phyloP scores from a whole-genome alignment of 1,140 invertebrate species.

The Glossosoma conforme region DNA sequence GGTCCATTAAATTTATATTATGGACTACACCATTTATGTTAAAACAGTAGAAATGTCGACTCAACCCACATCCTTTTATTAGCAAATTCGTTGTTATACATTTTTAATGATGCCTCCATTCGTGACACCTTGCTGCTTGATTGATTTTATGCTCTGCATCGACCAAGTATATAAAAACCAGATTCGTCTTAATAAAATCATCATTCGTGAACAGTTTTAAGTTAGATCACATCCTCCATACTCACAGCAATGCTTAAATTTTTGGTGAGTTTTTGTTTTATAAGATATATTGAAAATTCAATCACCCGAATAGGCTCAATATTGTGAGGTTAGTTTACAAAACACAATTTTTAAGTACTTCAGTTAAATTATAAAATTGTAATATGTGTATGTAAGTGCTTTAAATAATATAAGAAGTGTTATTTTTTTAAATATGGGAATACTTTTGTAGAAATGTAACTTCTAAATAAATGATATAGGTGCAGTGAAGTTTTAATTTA shows the following conservation, averaged over 20 bases:
- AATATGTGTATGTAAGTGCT: too few relatives aligned
- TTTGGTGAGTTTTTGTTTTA: constrained; percentile 12
- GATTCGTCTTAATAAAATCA: constrained; percentile 3
- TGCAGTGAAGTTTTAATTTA: too few relatives aligned
- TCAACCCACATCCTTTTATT: constrained; percentile 13
- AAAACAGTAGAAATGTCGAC: constrained; percentile 4
- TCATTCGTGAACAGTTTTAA: constrained; percentile 19
- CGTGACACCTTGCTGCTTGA: constrained; percentile 19
- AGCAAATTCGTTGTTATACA: constrained; percentile 10
- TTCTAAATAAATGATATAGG: background rate
- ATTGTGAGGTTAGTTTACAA: too few relatives aligned
- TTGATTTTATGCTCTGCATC: constrained; percentile 22
- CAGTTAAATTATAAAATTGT: too few relatives aligned
- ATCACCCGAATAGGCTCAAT: too few relatives aligned
- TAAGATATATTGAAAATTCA: constrained; percentile 1
- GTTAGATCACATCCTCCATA: background rate
- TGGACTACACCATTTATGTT: too few relatives aligned
- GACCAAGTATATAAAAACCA: constrained; percentile 25
- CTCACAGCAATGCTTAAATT: constrained; percentile 11
- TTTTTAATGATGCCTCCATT: constrained; percentile 14
- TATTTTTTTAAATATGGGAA: background rate
- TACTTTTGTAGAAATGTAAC: background rate
- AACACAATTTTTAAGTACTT: too few relatives aligned
- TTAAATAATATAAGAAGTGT: background rate
- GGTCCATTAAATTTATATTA: too few relatives aligned